A percentile compares a stretch with the other conserved stretches of the same genome.
These are phyloP conservation scores for Bubo blakistoni DNA, from an alignment of 2,113 vertebrate genomes.

Conservation along the genomic window DNA sequence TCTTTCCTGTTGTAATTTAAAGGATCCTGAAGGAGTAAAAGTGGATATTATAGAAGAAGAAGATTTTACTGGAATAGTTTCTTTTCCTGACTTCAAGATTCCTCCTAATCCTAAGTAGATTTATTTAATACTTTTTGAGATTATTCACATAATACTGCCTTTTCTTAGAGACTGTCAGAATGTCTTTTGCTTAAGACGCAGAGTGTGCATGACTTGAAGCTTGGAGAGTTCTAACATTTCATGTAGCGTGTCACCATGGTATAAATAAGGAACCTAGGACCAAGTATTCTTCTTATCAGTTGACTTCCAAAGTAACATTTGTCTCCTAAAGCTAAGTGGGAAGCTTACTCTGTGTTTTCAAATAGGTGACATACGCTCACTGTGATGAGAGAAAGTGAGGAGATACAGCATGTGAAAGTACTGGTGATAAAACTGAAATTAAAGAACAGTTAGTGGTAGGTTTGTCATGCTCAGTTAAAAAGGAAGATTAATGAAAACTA, in stretches of 20 bases:
- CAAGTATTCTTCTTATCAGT: neutral
- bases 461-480: neutral
- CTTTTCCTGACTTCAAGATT: constrained; percentile 91
- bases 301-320: neutral
- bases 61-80: constrained; percentile 86
- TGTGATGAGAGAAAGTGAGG: neutral
- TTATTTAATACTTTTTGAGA: neutral
- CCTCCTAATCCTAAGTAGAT: constrained; percentile 88
- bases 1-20: constrained; percentile 17
- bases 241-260: neutral
- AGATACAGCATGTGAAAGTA: neutral
- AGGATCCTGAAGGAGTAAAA: constrained; percentile 84
- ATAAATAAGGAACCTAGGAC: neutral
- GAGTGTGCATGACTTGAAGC: neutral
- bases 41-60: constrained; percentile 83
- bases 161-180: neutral
- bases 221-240: neutral
- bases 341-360: neutral
- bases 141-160: neutral
- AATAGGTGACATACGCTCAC: neutral
- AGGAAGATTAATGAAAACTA: neutral
- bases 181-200: neutral
- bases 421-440: neutral
- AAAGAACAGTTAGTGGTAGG: neutral
- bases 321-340: neutral